Conservation (phyloP, 2,113 vertebrate genomes). For the Pagrus major region DNA sequence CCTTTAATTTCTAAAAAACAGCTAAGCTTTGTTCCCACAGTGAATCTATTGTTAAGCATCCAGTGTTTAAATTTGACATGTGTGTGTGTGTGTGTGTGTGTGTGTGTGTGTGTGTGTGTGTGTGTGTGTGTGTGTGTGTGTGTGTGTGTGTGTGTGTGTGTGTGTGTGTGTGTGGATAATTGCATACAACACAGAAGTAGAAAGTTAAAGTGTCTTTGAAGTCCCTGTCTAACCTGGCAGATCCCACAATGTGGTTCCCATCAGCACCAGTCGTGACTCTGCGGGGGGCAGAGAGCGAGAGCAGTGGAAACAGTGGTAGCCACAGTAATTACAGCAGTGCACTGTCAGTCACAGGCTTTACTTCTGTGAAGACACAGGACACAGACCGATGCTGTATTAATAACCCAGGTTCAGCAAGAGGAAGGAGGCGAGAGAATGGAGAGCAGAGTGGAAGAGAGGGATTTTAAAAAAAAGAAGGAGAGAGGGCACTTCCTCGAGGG, state of each 20-base stretch:
- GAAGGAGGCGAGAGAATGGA: background rate
- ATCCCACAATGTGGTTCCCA: slow-evolving; percentile 75
- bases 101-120: background rate
- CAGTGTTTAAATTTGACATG: background rate
- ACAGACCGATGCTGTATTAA: slow-evolving; percentile 7
- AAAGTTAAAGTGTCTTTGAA: slow-evolving; percentile 57
- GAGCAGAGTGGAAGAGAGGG: background rate
- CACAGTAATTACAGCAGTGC: slow-evolving; percentile 44
- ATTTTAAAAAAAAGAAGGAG: slow-evolving; percentile 9
- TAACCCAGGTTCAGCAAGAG: slow-evolving; percentile 6
- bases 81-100: background rate
- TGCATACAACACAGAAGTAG: slow-evolving; percentile 22
- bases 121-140: background rate
- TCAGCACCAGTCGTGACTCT: slow-evolving; percentile 54
- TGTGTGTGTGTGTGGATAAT: slow-evolving; percentile 4
- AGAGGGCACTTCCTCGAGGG: slow-evolving; percentile 24
- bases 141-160: background rate
- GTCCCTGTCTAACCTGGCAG: slow-evolving; percentile 45
- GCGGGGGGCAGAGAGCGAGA: slow-evolving; percentile 47
- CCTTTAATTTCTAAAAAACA: slow-evolving; percentile 9
- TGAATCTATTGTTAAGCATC: background rate
- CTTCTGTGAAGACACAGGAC: slow-evolving; percentile 16
- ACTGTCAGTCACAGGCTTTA: slow-evolving; percentile 36
- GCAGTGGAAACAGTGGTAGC: slow-evolving; percentile 43
- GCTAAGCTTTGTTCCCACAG: slow-evolving; percentile 12